phyloP scores from a whole-genome alignment of 1,140 invertebrate species.

The Yoshiicerus persimilis region DNA sequence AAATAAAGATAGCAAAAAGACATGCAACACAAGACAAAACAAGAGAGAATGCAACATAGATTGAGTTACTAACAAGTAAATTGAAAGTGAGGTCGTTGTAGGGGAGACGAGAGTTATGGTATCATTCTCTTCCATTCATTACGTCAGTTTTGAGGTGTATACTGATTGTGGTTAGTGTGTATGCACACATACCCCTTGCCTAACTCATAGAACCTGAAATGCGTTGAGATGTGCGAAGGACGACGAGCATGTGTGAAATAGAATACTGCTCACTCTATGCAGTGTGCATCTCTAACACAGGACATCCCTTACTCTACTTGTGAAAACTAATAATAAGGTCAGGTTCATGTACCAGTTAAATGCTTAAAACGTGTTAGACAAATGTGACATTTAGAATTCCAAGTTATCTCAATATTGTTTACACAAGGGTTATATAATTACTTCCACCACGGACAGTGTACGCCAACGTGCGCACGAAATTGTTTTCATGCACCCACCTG shows the following conservation, averaged over 20 bases:
- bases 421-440: background rate
- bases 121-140: slow-evolving; percentile 12
- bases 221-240: background rate
- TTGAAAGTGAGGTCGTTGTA: slow-evolving; percentile 7
- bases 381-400: slow-evolving; percentile 4
- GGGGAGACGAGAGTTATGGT: background rate
- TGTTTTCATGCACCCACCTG: too few relatives aligned
- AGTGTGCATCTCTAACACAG: background rate
- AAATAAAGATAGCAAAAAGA: background rate
- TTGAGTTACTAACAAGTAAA: slow-evolving; percentile 21
- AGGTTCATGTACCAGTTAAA: background rate
- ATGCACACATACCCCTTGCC: background rate
- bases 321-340: background rate
- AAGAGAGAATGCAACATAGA: background rate
- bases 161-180: background rate
- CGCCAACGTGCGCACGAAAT: too few relatives aligned
- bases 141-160: background rate
- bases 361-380: background rate
- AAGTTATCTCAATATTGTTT: background rate
- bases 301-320: background rate
- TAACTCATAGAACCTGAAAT: background rate
- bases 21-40: background rate
- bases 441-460: background rate
- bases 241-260: background rate
- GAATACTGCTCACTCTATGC: background rate